phyloP scores from a whole-genome alignment of 2,113 vertebrate species.

The Synchiropus splendidus region DNA sequence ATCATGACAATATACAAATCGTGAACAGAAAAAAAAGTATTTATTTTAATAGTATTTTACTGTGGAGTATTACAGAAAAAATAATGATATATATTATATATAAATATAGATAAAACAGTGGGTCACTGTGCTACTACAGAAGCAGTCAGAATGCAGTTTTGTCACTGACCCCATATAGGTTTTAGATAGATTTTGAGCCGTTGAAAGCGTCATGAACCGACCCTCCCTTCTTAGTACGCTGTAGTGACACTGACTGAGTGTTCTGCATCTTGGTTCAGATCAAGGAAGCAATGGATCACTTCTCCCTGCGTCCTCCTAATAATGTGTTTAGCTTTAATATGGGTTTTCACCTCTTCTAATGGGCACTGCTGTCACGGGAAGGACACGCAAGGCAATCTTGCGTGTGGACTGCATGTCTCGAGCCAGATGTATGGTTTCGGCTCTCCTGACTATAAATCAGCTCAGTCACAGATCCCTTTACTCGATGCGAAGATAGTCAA shows the following conservation, averaged over 20 bases:
- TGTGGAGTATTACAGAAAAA: no score
- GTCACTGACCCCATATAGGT: no score
- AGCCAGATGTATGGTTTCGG: conserved; percentile 19
- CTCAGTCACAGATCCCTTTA: conserved; percentile 15
- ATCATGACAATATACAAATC: no score
- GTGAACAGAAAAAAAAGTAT: no score
- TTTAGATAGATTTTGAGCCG: no score
- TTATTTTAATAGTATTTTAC: no score
- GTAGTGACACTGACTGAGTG: conserved; percentile 6
- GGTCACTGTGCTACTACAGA: no score
- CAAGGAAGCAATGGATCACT: conserved; percentile 26
- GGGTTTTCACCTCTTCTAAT: conserved; percentile 43
- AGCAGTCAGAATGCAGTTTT: no score
- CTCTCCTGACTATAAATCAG: conserved; percentile 25
- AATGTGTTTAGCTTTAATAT: conserved; percentile 40
- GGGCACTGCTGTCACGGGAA: conserved; percentile 21
- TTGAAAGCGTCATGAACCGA: no score
- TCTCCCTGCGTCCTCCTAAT: conserved; percentile 9
- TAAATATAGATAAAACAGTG: no score
- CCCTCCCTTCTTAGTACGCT: no score
- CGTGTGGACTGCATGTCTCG: conserved; percentile 9
- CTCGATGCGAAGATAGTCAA: conserved; percentile 13
- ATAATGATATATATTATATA: no score
- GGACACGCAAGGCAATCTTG: conserved; percentile 18
- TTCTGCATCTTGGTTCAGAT: conserved; percentile 11